Evolutionary conservation across 1,140 invertebrate genomes (phyloP), one percentile per base, ranked within the genome.

Genomic region (Hylaeus volcanicus): DNA sequence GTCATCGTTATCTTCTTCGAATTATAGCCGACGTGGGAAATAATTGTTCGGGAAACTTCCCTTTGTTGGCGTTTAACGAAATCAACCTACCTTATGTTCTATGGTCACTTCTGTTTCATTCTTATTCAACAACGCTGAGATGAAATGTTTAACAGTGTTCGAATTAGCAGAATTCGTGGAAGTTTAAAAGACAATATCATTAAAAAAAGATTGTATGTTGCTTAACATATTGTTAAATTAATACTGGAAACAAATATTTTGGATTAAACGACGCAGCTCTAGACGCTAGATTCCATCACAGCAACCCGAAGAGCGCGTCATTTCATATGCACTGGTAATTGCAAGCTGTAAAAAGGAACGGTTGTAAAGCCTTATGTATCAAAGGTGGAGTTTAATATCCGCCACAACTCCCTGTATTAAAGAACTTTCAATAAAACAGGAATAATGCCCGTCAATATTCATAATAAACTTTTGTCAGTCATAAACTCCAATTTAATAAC

Each of bases 271-370:
- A 5, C 5, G 45, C 9, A 61, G 14, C n/a, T n/a, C n/a, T n/a
- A n/a, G n/a, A n/a, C n/a, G n/a, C n/a, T n/a, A n/a, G 37, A 58
- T 39, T 15, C 9, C 37, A 14, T 41, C 60, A 5, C 37, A 6
- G 53, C 4, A 37, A 4, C 3, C 3, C 48, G 37, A 12, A 9
- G 26, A 39, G n/a, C 3, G 14, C 41, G 26, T 41, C 61, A 56
- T 74, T 74, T 74, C 48, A 14, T 66, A 68, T 45, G 63, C 74
- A 45, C 51, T n/a, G 63, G 41, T 68, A 75, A 75, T 66, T 68
- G 63, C 63, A 26, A 45, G 51, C 12, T 68, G 51, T 68, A 75
- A 68, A 75, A 68, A 0, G 63, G 39, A 75, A 58, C n/a, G 63
- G 51, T n/a, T 55, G 51, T 15, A 45, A 75, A 75, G 55, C 5